Percentiles rank a stretch among this genome's conserved stretches.
phyloP scores from a whole-genome alignment of 2,888 invertebrate genomes.

The Meloe dianella region DNA sequence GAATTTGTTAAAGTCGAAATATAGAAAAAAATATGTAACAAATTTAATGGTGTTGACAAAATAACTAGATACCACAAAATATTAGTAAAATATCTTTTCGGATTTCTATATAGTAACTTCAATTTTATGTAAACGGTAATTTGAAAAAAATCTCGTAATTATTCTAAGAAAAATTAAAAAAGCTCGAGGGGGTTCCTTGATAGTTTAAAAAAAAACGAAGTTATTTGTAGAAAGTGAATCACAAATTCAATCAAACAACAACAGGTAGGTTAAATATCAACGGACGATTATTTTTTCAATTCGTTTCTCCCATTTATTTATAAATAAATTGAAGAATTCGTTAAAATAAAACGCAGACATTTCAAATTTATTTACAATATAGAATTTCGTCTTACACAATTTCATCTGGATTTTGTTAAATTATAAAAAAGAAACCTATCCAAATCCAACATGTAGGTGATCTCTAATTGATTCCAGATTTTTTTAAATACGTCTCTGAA shows the following conservation, averaged over 20 bases:
- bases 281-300: not conserved
- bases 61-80: too few species aligned
- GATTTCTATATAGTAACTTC: not conserved
- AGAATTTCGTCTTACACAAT: not conserved
- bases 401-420: slow-evolving; percentile 10
- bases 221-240: slow-evolving; percentile 13
- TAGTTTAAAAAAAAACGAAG: not conserved
- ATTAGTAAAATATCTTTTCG: not conserved
- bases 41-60: too few species aligned
- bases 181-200: slow-evolving; percentile 6
- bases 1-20: not conserved
- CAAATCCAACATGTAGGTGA: not conserved
- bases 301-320: not conserved
- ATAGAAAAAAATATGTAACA: not conserved
- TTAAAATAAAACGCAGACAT: not conserved
- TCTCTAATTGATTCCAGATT: slow-evolving; percentile 1
- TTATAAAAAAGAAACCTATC: not conserved
- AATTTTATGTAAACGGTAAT: not conserved
- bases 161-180: slow-evolving; percentile 7
- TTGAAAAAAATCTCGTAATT: slow-evolving; percentile 1
- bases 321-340: not conserved
- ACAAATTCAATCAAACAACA: slow-evolving; percentile 6
- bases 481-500: slow-evolving; percentile 3
- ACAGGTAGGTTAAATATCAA: slow-evolving; percentile 4
- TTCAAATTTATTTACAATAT: not conserved